Evolutionary conservation across 2,113 vertebrate species (phyloP), one percentile per base, ranked within the genome.

Genomic region (Nycticryphes semicollaris): DNA sequence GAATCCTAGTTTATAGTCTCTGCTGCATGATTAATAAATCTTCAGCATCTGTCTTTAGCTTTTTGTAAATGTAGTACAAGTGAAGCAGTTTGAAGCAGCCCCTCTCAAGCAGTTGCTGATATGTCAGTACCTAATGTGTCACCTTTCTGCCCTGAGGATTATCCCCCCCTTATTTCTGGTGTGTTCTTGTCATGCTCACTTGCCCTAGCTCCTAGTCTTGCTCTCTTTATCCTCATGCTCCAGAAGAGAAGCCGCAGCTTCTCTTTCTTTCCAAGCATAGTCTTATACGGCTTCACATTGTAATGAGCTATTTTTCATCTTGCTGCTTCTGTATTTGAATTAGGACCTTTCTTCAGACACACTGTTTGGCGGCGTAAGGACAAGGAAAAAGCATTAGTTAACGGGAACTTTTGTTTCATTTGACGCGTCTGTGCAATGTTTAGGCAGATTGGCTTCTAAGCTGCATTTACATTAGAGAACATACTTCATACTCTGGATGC

Each of bases 201-300:
- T 62, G 14, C 3, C 17, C 14, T 56, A 47, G 35, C 64, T 85
- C 30, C 24, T 64, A 22, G 33, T 53, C 60, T 28, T 68, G 33
- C 35, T 67, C 12, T 78, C 43, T 62, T 83, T 70, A 27, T 56
- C 35, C 31, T 87, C 24, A 7, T 0, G 0, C 17, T 62, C 50
- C 50, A 7, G 27, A 30, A 30, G 28, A 54, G 53, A 30, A 53
- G 50, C 51, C 39, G 76, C 39, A 53, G 45, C 51, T 64, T 59
- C 50, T 57, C 37, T 68, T 37, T 37, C 69, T 39, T 80, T 54
- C 64, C 59, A 78, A 56, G 27, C 48, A 28, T 51, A 33, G 25
- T 68, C n/a, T 72, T 31, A 62, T 0, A 1, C 57, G 37, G 33
- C 70, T 83, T 87, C 54, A 37, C 2, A 0, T 19, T 1, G 1